Percentiles rank a stretch among this genome's conserved stretches.
phyloP scores from a whole-genome alignment of 2,888 invertebrate species.

The Harmothoe impar region DNA sequence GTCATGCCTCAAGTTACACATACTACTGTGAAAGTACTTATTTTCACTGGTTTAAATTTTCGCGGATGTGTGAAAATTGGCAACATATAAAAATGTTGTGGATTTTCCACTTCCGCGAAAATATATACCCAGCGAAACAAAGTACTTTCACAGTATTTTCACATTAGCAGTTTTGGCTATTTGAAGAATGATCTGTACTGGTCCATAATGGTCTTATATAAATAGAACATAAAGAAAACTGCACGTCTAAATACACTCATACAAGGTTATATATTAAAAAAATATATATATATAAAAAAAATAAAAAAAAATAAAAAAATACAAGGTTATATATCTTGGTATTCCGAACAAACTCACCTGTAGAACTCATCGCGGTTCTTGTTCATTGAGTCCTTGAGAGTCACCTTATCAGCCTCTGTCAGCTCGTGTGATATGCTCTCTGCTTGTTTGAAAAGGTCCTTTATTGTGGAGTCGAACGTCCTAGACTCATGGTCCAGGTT shows the following conservation, averaged over 20 bases:
- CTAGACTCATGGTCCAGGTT: conserved; percentile 76
- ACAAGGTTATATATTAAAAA: no score
- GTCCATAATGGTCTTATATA: no score
- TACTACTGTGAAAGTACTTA: no score
- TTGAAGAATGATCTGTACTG: no score
- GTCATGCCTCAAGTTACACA: neutral
- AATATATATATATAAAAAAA: neutral
- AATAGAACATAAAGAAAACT: no score
- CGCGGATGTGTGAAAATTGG: neutral
- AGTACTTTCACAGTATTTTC: no score
- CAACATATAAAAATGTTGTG: neutral
- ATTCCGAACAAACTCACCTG: conserved; percentile 24
- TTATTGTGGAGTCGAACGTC: conserved; percentile 74
- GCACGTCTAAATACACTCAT: no score
- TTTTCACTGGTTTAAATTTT: no score
- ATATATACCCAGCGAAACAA: no score
- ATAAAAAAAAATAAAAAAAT: no score
- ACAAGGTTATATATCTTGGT: no score
- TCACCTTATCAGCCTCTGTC: conserved; percentile 92
- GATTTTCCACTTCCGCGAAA: no score
- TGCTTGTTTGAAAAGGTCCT: conserved; percentile 90
- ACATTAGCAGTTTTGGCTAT: neutral
- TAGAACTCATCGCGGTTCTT: conserved; percentile 91
- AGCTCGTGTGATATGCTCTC: conserved; percentile 91
- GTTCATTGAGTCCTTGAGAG: conserved; percentile 91